Percentiles rank a stretch among this genome's conserved stretches.
Evolutionary conservation across 1,140 invertebrate genomes (phyloP).

Genomic region (Anoplolepis gracilipes): DNA sequence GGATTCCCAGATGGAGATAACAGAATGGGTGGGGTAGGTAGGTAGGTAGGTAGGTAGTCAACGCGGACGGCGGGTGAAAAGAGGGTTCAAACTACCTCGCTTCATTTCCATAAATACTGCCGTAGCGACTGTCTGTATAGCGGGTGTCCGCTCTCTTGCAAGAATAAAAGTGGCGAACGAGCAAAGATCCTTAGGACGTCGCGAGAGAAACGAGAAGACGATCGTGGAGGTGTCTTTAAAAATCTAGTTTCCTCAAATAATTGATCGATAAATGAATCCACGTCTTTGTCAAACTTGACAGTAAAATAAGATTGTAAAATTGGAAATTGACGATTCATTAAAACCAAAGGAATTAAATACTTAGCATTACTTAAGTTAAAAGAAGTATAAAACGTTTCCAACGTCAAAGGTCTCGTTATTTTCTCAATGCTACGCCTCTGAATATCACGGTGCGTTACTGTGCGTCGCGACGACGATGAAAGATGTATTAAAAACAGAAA

Average conservation of each 20-base stretch:
- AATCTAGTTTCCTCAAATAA: conserved; percentile 4
- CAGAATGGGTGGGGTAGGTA: background rate
- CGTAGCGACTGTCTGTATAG: conserved; percentile 58
- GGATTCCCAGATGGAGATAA: conserved; percentile 14
- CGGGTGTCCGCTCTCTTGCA: conserved; percentile 21
- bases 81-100: conserved; percentile 80
- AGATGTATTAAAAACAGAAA: conserved; percentile 53
- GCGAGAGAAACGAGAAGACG: background rate
- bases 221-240: conserved; percentile 25
- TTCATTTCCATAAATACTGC: conserved; percentile 85
- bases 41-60: conserved; percentile 15
- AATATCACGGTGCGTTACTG: background rate
- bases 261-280: background rate
- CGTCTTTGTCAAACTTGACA: background rate
- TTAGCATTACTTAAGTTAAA: background rate
- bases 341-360: background rate
- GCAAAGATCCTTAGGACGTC: conserved; percentile 8
- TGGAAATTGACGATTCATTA: background rate
- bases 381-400: background rate
- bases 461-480: conserved; percentile 23
- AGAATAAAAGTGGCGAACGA: conserved; percentile 2
- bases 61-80: conserved; percentile 65
- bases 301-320: background rate
- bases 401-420: background rate
- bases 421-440: background rate